Conservation (phyloP, 2,888 invertebrate genomes). For the Hydropsyche betteni region DNA sequence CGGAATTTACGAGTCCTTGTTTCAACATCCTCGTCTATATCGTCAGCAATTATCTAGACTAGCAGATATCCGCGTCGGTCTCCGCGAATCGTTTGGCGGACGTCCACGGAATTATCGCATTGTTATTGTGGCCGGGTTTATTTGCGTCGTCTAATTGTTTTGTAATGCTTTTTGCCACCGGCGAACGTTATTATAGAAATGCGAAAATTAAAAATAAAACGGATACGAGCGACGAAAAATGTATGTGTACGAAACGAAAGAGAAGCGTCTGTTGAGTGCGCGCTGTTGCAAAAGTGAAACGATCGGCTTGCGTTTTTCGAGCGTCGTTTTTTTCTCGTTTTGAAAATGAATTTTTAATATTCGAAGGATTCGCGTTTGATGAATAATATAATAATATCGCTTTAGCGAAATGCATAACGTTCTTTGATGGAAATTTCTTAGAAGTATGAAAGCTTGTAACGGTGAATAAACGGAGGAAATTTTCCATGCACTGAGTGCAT, state of each 20-base stretch:
- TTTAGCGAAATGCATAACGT: neutral
- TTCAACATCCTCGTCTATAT: neutral
- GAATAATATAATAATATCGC: constrained; percentile 8
- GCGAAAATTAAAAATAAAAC: no score
- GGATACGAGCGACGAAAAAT: no score
- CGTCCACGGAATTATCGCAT: constrained; percentile 44
- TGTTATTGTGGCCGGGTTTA: constrained; percentile 41
- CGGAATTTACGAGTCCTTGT: neutral
- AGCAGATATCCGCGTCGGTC: constrained; percentile 7
- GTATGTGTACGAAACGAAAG: no score
- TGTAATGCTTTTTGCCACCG: constrained; percentile 27
- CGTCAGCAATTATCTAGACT: neutral
- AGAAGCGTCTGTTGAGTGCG: no score
- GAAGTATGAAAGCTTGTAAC: no score
- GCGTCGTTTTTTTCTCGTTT: no score
- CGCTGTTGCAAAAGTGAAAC: no score
- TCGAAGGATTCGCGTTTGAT: neutral
- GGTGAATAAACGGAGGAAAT: neutral
- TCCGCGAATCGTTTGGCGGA: constrained; percentile 38
- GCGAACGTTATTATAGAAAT: neutral
- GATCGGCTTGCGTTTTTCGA: no score
- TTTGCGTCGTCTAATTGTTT: constrained; percentile 40
- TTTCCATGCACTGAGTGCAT: constrained; percentile 29
- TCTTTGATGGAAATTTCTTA: no score
- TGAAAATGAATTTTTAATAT: no score